Conservation (phyloP, 2,888 invertebrate species). For the Drosophila bunnanda region DNA sequence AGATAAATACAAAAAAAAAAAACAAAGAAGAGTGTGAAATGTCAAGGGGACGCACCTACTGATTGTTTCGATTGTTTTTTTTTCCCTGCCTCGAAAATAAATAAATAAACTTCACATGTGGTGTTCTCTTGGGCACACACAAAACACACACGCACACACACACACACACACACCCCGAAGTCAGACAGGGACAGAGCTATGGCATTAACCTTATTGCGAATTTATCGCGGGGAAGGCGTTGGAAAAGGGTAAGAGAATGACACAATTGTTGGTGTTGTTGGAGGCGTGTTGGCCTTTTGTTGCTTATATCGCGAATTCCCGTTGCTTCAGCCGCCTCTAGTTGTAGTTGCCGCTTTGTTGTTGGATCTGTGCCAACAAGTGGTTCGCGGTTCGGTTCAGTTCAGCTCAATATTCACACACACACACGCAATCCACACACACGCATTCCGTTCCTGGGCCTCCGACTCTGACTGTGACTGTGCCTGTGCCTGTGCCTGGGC, state of each 20-base stretch:
- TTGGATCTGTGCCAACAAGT: constrained; percentile 77
- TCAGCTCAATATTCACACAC: constrained; percentile 18
- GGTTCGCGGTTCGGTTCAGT: constrained; percentile 57
- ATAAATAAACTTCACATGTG: constrained; percentile 20
- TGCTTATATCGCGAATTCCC: constrained; percentile 24
- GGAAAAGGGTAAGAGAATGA: constrained; percentile 26
- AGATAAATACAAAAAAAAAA: constrained; percentile 1
- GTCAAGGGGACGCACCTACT: constrained; percentile 12
- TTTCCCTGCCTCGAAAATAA: constrained; percentile 3
- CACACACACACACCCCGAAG: background rate
- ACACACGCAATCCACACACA: constrained; percentile 7
- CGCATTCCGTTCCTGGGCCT: constrained; percentile 34
- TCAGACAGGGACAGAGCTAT: constrained; percentile 7
- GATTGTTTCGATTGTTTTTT: constrained; percentile 13
- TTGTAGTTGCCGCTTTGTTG: constrained; percentile 31
- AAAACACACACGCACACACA: background rate
- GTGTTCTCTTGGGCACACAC: constrained; percentile 15
- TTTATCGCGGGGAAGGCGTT: constrained; percentile 8
- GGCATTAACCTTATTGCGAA: constrained; percentile 37
- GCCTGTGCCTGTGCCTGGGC: background rate
- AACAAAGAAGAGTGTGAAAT: constrained; percentile 1
- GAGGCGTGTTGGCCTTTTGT: constrained; percentile 21
- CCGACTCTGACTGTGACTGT: background rate
- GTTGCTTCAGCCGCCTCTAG: constrained; percentile 24
- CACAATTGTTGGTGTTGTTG: constrained; percentile 47